phyloP scores from a whole-genome alignment of 2,113 vertebrate species.

The Actinemys pallida region DNA sequence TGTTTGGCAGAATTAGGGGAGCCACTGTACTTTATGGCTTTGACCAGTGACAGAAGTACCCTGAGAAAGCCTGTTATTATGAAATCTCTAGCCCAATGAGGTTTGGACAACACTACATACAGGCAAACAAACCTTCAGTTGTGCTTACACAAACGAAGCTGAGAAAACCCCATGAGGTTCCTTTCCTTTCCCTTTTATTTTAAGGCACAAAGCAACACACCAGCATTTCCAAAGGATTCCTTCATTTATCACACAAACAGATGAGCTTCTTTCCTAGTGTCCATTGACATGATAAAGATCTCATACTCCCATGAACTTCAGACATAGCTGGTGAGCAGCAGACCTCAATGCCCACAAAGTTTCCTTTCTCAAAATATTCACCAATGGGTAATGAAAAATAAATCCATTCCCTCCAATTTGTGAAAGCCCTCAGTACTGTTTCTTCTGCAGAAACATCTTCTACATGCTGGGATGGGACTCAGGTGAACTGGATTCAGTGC shows the following conservation, averaged over 20 bases:
- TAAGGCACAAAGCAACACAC: not conserved
- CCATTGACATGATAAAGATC: not conserved
- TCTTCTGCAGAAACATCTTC: not conserved
- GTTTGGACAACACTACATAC: not conserved
- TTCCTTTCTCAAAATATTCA: not conserved
- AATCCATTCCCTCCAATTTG: not conserved
- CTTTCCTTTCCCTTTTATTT: not conserved
- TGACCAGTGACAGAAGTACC: fast-evolving
- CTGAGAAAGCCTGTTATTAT: fast-evolving
- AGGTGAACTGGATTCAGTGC: not conserved
- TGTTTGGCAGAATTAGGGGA: not conserved
- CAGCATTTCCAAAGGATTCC: not conserved
- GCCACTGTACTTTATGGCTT: fast-evolving
- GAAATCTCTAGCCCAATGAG: not conserved
- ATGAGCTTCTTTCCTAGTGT: not conserved
- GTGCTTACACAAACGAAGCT: not conserved
- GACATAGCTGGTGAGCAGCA: not conserved
- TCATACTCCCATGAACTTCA: not conserved
- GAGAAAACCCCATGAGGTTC: not conserved
- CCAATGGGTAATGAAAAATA: not conserved
- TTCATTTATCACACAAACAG: fast-evolving
- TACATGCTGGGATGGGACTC: not conserved
- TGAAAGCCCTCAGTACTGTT: not conserved
- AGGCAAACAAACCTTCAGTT: not conserved
- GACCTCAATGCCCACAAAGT: not conserved